These are phyloP conservation scores for Drosophila bifasciata DNA, from an alignment of 1,140 invertebrate genomes.

Conservation along the genomic window DNA sequence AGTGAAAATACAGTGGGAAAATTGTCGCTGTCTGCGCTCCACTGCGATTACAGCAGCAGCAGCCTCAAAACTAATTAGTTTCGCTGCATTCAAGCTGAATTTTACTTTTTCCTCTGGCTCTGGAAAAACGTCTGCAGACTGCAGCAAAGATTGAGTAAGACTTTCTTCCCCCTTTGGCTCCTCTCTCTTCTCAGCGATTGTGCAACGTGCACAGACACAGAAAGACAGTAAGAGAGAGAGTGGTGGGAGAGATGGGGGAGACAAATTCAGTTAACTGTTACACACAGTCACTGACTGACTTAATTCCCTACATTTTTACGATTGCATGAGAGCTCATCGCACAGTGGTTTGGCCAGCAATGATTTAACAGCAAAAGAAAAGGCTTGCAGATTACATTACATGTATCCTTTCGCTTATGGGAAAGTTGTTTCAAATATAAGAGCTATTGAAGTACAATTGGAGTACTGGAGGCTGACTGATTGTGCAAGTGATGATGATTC, in stretches of 20 bases:
- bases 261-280: constrained; percentile 79
- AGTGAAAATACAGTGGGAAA: constrained; percentile 78
- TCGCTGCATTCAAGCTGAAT: constrained; percentile 69
- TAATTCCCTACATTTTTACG: constrained; percentile 76
- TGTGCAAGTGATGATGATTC: constrained; percentile 1
- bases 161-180: constrained; percentile 49
- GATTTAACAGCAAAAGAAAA: constrained; percentile 2
- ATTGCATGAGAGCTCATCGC: constrained; percentile 28
- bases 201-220: constrained; percentile 38
- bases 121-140: constrained; percentile 26
- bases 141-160: constrained; percentile 67
- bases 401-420: no score
- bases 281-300: constrained; percentile 74
- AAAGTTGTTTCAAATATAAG: no score
- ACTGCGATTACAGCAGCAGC: constrained; percentile 63
- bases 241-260: constrained; percentile 17
- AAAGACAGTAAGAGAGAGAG: constrained; percentile 26
- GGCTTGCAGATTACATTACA: no score
- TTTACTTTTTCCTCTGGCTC: constrained; percentile 54
- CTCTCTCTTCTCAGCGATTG: constrained; percentile 3
- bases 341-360: constrained; percentile 22
- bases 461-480: no score
- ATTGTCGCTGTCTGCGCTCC: constrained; percentile 70
- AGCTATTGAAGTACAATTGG: no score
- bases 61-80: constrained; percentile 78